phyloP scores from a whole-genome alignment of 2,888 invertebrate species.

The Serrognathus titanus region DNA sequence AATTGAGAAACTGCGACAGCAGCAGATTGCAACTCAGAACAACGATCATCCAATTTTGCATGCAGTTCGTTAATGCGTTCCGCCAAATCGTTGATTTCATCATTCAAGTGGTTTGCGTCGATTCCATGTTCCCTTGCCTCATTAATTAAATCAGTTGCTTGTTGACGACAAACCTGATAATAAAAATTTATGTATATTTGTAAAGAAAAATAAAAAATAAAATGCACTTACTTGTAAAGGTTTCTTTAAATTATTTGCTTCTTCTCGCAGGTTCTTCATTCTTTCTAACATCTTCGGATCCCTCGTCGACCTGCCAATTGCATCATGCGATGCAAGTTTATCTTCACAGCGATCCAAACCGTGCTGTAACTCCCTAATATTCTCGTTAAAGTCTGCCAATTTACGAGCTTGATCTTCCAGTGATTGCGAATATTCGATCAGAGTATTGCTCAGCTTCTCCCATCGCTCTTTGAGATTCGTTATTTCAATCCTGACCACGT shows the following conservation, averaged over 20 bases:
- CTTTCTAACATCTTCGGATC: constrained; percentile 83
- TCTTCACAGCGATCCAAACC: constrained; percentile 87
- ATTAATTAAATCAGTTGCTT: constrained; percentile 73
- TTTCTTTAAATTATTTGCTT: constrained; percentile 72
- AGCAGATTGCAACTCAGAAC: constrained; percentile 77
- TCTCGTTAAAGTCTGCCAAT: constrained; percentile 81
- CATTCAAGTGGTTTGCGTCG: constrained; percentile 73
- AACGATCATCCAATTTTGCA: constrained; percentile 73
- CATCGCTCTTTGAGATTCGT: constrained; percentile 80
- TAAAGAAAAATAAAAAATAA: background rate
- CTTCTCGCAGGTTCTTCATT: constrained; percentile 79
- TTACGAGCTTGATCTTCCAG: constrained; percentile 80
- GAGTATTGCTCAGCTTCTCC: constrained; percentile 85
- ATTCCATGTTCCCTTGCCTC: constrained; percentile 73
- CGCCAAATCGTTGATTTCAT: constrained; percentile 72
- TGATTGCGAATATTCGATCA: constrained; percentile 72
- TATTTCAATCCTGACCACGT: constrained; percentile 79
- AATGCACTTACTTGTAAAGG: constrained; percentile 55
- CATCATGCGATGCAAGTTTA: constrained; percentile 71
- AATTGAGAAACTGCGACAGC: constrained; percentile 84
- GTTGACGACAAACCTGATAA: constrained; percentile 43
- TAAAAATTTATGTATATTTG: background rate
- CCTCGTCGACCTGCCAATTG: constrained; percentile 68
- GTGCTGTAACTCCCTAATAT: constrained; percentile 78
- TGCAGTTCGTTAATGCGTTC: constrained; percentile 76